Conservation (phyloP, 2,797 vertebrate genomes). For the Chelonia mydas region DNA sequence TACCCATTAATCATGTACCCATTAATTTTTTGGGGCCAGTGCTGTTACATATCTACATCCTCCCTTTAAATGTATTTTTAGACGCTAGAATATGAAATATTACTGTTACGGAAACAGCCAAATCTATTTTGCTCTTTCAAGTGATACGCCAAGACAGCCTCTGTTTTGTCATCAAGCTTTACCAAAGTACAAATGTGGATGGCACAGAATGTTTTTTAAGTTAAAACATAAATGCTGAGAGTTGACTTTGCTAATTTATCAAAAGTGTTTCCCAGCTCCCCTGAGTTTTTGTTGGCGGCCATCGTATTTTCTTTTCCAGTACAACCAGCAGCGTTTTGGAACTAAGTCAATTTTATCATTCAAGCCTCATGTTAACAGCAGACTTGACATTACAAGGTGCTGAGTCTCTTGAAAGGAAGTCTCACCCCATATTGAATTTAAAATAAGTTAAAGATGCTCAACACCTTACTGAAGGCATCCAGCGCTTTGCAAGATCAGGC, state of each 20-base stretch:
- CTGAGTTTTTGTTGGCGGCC: slow-evolving; percentile 25
- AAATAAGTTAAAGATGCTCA: background rate
- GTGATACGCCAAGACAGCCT: slow-evolving; percentile 70
- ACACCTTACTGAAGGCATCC: background rate
- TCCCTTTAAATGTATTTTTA: slow-evolving; percentile 59
- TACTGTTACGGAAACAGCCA: slow-evolving; percentile 68
- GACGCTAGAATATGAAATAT: slow-evolving; percentile 66
- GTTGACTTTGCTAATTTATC: slow-evolving; percentile 75
- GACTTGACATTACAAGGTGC: slow-evolving; percentile 16
- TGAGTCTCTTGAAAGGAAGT: background rate
- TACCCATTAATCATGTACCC: background rate
- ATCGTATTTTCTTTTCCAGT: slow-evolving; percentile 22
- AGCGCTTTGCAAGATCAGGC: slow-evolving; percentile 22
- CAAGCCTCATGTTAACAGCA: slow-evolving; percentile 65
- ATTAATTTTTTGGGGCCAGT: background rate
- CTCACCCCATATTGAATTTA: background rate
- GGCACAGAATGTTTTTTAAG: slow-evolving; percentile 60
- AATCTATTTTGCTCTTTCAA: slow-evolving; percentile 69
- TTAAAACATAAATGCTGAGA: slow-evolving; percentile 67
- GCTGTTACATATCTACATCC: slow-evolving; percentile 30
- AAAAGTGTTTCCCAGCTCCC: slow-evolving; percentile 67
- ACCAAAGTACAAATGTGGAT: slow-evolving; percentile 73
- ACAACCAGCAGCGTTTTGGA: slow-evolving; percentile 55
- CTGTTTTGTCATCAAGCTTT: slow-evolving; percentile 69
- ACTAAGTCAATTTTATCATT: slow-evolving; percentile 65